These are phyloP conservation scores for Arrhopalites spinosus DNA, from an alignment of 2,888 invertebrate genomes.

Conservation along the genomic window DNA sequence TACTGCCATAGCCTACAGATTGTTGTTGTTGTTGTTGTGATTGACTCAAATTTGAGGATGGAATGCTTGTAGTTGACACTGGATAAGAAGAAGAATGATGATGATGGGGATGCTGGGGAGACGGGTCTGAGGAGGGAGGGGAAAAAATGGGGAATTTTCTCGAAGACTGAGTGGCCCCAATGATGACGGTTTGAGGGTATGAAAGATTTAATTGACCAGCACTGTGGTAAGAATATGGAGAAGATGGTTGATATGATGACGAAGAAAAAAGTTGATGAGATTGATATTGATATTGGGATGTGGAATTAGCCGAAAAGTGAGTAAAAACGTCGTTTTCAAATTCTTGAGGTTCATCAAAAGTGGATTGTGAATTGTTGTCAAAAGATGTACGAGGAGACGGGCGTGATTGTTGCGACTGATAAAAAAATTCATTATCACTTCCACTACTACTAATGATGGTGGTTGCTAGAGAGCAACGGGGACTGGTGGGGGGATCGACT, in stretches of 20 bases:
- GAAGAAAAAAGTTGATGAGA: background rate
- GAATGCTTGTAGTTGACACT: background rate
- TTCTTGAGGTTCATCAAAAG: background rate
- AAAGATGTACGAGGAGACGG: slow-evolving; percentile 16
- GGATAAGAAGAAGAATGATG: slow-evolving; percentile 15
- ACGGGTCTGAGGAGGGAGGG: background rate
- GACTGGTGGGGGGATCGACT: slow-evolving; percentile 47
- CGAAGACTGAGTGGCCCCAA: no score
- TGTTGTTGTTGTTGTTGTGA: background rate
- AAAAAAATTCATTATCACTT: slow-evolving; percentile 17
- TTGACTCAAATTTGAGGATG: background rate
- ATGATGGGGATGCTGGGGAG: no score
- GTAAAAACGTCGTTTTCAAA: slow-evolving; percentile 15
- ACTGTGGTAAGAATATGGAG: background rate
- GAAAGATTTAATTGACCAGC: background rate
- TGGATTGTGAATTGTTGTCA: slow-evolving; percentile 4
- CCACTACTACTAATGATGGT: slow-evolving; percentile 46
- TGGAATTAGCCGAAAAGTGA: no score
- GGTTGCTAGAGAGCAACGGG: slow-evolving; percentile 57
- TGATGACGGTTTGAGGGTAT: background rate
- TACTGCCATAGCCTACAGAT: no score
- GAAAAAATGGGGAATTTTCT: background rate
- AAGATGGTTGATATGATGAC: background rate
- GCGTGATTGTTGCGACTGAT: background rate
- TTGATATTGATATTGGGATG: no score